A percentile compares a stretch with the other conserved stretches of the same genome.
Evolutionary conservation across 1,140 invertebrate genomes (phyloP).

Genomic region (Saccostrea glomerata): DNA sequence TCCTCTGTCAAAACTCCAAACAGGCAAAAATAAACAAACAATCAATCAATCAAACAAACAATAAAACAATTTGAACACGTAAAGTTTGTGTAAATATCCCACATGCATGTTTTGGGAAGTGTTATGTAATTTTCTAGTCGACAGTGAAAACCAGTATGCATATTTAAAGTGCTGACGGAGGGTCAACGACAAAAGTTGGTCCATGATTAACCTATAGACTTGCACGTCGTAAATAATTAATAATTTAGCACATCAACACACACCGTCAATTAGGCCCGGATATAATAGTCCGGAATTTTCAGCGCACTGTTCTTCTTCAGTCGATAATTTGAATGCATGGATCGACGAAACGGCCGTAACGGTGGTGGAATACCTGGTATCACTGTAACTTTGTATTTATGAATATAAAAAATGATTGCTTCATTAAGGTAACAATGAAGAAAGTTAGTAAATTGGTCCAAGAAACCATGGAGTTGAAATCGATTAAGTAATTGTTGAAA

Average conservation of each 20-base stretch:
- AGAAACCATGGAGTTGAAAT: background rate
- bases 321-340: background rate
- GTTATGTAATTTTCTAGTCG: no score
- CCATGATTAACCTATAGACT: constrained; percentile 24
- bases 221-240: constrained; percentile 27
- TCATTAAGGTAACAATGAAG: background rate
- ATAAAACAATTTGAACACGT: no score
- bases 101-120: no score
- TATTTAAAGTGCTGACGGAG: background rate
- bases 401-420: background rate
- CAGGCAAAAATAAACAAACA: no score
- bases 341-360: background rate
- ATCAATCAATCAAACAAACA: no score
- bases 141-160: no score
- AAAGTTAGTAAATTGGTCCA: background rate
- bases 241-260: background rate
- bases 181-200: background rate
- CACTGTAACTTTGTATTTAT: background rate
- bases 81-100: no score
- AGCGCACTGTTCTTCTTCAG: background rate
- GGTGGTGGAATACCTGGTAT: background rate
- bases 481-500: background rate
- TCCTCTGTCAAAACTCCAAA: no score
- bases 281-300: background rate
- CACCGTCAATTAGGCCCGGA: constrained; percentile 6